Conservation (phyloP, 35 echinoderm and acorn worm species). For the Ophiothrix spiculata region DNA sequence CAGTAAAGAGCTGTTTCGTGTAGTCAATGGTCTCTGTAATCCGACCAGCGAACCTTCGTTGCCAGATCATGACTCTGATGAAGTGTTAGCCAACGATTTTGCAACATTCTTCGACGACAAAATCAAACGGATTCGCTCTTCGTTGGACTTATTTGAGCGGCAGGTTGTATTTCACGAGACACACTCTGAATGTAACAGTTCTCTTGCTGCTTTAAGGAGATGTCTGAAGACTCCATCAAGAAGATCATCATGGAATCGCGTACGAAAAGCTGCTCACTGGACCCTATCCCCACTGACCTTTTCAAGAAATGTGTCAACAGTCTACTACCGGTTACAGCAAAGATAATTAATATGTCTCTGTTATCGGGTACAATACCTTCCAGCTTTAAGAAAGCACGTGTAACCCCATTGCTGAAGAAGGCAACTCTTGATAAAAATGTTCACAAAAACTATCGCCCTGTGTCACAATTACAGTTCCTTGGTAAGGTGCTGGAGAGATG, state of each 20-base stretch:
- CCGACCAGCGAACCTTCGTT: neutral
- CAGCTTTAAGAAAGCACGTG: constrained; percentile 3
- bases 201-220: neutral
- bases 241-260: constrained; percentile 36
- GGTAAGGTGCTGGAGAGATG: constrained; percentile 46
- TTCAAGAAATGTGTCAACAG: neutral
- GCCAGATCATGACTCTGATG: constrained; percentile 11
- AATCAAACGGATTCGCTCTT: constrained; percentile 8
- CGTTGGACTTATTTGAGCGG: neutral
- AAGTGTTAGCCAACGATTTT: constrained; percentile 37
- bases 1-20: constrained; percentile 25
- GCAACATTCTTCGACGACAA: constrained; percentile 40
- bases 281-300: constrained; percentile 1
- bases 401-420: constrained; percentile 29
- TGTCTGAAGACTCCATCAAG: constrained; percentile 3
- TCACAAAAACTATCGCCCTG: constrained; percentile 42
- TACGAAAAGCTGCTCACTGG: constrained; percentile 22
- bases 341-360: constrained; percentile 22
- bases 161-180: neutral
- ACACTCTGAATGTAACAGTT: neutral
- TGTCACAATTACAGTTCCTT: constrained; percentile 61
- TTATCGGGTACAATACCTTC: neutral
- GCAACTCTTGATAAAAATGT: constrained; percentile 1
- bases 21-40: constrained; percentile 11
- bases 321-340: neutral